Conservation (phyloP, 2,797 vertebrate species). For the Hippopotamyrus pictus region DNA sequence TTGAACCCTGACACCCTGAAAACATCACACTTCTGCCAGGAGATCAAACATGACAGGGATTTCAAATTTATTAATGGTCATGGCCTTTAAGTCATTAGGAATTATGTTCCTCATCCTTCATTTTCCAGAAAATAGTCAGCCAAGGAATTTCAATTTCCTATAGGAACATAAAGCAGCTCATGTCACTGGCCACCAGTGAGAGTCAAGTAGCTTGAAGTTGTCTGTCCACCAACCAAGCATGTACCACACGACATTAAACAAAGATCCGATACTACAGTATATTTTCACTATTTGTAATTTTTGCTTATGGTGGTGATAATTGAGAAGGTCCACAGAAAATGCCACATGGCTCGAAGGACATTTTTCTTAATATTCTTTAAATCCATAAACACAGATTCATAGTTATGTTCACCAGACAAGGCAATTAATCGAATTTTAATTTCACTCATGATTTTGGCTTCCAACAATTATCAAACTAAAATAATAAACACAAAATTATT, state of each 20-base stretch:
- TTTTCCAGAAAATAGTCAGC: conserved; percentile 36
- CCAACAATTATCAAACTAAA: neutral
- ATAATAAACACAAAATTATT: neutral
- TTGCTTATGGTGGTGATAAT: neutral
- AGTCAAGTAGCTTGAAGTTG: conserved; percentile 14
- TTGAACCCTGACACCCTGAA: conserved; percentile 37
- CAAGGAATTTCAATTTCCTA: conserved; percentile 58
- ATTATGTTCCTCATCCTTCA: conserved; percentile 62
- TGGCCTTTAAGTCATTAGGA: conserved; percentile 54
- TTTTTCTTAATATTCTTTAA: neutral
- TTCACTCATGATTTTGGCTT: neutral
- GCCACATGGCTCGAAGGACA: neutral
- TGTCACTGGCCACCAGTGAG: conserved; percentile 44
- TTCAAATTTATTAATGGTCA: conserved; percentile 59
- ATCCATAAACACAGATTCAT: neutral
- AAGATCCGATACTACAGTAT: neutral
- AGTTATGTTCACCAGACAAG: neutral
- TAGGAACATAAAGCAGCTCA: conserved; percentile 38
- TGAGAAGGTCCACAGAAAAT: neutral
- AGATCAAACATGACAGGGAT: conserved; percentile 61
- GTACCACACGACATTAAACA: neutral
- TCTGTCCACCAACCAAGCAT: neutral
- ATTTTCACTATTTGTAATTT: neutral
- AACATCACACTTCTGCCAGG: conserved; percentile 38
- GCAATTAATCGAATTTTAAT: neutral